A percentile compares a stretch with the other conserved stretches of the same genome.
Conservation (phyloP, 2,113 vertebrate species). For the Spermophilus dauricus region DNA sequence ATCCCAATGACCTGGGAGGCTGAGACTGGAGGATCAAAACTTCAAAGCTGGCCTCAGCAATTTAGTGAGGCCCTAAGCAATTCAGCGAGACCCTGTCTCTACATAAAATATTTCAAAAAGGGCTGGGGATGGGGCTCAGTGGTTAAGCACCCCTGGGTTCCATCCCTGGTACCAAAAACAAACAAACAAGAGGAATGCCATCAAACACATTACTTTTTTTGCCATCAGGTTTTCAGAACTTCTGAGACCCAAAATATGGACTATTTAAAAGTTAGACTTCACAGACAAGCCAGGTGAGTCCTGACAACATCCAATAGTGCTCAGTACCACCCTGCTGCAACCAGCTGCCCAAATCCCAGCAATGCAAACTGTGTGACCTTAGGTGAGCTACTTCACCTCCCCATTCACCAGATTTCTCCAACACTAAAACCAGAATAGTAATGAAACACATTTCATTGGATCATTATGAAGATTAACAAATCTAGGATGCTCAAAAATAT, state of each 20-base stretch:
- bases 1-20: no score
- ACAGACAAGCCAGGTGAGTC: background rate
- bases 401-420: background rate
- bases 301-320: fast-evolving
- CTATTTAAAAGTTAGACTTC: background rate
- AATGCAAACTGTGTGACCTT: background rate
- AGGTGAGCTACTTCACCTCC: background rate
- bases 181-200: background rate
- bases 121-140: no score
- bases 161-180: no score
- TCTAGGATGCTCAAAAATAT: background rate
- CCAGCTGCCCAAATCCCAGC: background rate
- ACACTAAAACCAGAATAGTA: background rate
- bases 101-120: no score
- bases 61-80: no score
- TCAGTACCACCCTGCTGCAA: background rate
- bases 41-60: no score
- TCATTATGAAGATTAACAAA: background rate
- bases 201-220: background rate
- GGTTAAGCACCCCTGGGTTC: no score
- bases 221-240: background rate
- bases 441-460: background rate
- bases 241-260: background rate
- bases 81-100: no score
- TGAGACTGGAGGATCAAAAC: no score